Evolutionary conservation across 2,888 invertebrate species (phyloP).

Genomic region (Macrosoma leucophasiata): DNA sequence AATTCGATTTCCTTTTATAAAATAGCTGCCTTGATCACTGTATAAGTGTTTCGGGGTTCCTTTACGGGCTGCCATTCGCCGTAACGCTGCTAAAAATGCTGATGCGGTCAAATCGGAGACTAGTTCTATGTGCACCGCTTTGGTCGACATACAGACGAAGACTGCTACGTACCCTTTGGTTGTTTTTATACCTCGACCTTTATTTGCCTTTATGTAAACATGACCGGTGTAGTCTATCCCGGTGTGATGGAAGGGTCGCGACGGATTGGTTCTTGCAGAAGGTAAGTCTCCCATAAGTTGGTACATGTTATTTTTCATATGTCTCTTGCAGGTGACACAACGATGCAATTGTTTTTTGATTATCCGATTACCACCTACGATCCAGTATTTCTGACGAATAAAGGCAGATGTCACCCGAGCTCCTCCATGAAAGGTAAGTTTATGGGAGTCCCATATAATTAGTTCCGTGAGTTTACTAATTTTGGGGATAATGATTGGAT

Average conservation of each 20-base stretch:
- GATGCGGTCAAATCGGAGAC: conserved; percentile 14
- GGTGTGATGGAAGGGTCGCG: conserved; percentile 17
- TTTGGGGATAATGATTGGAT: conserved; percentile 13
- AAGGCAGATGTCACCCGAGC: conserved; percentile 12
- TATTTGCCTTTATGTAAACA: conserved; percentile 10
- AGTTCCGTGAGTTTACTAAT: conserved; percentile 12
- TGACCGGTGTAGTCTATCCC: conserved; percentile 17
- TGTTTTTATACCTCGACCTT: conserved; percentile 1
- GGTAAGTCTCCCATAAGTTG: conserved; percentile 25
- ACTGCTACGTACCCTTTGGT: conserved; percentile 5
- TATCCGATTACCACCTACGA: conserved; percentile 10
- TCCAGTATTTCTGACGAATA: conserved; percentile 19
- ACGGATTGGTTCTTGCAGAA: conserved; percentile 8
- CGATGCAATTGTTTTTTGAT: conserved; percentile 7
- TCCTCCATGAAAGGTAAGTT: conserved; percentile 20
- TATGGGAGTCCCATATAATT: conserved; percentile 20
- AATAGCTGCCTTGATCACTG: conserved; percentile 14
- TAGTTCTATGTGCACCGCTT: conserved; percentile 16
- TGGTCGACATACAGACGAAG: conserved; percentile 8
- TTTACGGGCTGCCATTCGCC: conserved; percentile 10
- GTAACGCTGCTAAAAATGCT: conserved; percentile 14
- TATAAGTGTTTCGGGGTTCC: conserved; percentile 13
- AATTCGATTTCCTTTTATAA: conserved; percentile 4
- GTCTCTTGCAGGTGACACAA: conserved; percentile 15
- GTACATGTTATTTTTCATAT: conserved; percentile 7